Evolutionary conservation across 2,888 invertebrate species (phyloP).

Genomic region (Neocrepidodera transversa): DNA sequence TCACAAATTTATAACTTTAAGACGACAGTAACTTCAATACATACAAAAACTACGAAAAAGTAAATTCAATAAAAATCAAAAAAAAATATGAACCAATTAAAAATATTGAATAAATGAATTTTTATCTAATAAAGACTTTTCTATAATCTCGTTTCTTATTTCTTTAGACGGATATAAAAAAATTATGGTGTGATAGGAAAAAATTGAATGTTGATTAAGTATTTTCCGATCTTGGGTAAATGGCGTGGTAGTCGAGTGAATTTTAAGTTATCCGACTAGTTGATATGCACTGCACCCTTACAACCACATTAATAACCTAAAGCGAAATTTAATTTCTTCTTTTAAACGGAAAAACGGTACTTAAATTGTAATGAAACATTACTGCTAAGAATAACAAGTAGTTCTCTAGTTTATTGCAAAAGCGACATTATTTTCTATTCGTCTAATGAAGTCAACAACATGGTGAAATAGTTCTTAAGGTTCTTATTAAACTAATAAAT

Average conservation of each 20-base stretch:
- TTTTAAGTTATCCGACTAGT: conserved; percentile 16
- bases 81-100: too few species aligned
- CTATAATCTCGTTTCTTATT: neutral
- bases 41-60: too few species aligned
- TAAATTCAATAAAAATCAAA: too few species aligned
- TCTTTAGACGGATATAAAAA: conserved; percentile 5
- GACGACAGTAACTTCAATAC: too few species aligned
- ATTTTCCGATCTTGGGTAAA: conserved; percentile 16
- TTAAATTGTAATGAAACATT: conserved; percentile 15
- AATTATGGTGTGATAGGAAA: conserved; percentile 12
- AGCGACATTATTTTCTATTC: neutral
- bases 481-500: too few species aligned
- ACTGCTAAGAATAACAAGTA: conserved; percentile 2
- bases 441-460: neutral
- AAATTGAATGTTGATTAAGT: conserved; percentile 20
- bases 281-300: conserved; percentile 12
- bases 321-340: conserved; percentile 17
- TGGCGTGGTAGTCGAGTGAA: conserved; percentile 11
- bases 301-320: conserved; percentile 17
- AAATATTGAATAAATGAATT: too few species aligned
- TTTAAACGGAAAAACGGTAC: conserved; percentile 12
- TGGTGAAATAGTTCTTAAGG: too few species aligned
- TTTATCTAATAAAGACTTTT: too few species aligned
- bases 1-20: too few species aligned
- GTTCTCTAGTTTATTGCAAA: neutral